Evolutionary conservation across 1,140 invertebrate species (phyloP).

Genomic region (Brachionus calyciflorus): DNA sequence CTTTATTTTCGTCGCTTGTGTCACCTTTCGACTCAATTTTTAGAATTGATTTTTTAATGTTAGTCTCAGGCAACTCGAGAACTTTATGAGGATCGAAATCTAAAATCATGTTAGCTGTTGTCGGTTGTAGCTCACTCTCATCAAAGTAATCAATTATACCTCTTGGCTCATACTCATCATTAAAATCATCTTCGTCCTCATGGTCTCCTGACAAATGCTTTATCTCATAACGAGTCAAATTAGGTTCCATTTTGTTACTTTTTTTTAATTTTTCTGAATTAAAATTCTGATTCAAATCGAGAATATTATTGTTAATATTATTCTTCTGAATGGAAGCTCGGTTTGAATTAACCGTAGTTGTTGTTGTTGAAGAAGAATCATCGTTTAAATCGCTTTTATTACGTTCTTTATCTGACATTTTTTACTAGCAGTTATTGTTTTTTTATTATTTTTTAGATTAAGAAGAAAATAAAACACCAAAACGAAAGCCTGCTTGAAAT

Average conservation of each 20-base stretch:
- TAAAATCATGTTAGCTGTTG: background rate
- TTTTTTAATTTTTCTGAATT: background rate
- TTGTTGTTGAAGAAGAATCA: conserved; percentile 44
- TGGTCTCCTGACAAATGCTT: conserved; percentile 15
- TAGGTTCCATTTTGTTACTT: background rate
- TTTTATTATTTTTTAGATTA: conserved; percentile 28
- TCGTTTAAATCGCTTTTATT: conserved; percentile 13
- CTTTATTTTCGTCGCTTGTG: background rate
- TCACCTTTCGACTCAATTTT: background rate
- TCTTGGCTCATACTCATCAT: conserved; percentile 9
- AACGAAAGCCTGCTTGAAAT: conserved; percentile 20
- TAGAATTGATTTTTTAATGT: background rate
- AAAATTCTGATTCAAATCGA: too few relatives aligned
- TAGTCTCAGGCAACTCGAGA: background rate
- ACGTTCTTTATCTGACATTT: conserved; percentile 45
- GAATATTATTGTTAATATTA: background rate
- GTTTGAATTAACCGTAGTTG: conserved; percentile 33
- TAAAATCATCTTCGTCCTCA: background rate
- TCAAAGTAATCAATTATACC: conserved; percentile 32
- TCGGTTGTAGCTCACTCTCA: background rate
- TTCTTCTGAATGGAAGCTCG: conserved; percentile 6
- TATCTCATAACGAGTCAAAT: background rate
- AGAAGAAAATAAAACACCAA: background rate
- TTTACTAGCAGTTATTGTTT: background rate
- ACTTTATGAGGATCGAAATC: background rate